Percentiles rank a stretch among this genome's conserved stretches.
These are phyloP conservation scores for Sinohyriopsis cumingii DNA, from an alignment of 2,888 invertebrate species.

Conservation along the genomic window DNA sequence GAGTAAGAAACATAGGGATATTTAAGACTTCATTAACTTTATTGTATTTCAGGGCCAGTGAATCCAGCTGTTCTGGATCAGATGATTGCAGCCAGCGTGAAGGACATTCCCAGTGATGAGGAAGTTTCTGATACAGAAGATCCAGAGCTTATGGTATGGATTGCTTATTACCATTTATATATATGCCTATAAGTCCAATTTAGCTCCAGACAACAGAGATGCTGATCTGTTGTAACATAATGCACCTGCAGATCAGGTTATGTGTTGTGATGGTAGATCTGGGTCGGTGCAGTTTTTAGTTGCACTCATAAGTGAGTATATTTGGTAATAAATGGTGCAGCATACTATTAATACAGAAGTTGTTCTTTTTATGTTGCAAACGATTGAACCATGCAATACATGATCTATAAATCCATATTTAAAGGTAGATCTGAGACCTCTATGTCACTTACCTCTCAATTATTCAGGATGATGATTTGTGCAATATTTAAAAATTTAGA, in stretches of 20 bases:
- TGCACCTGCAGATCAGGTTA: not conserved
- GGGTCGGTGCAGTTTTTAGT: not conserved
- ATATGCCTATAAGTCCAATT: not conserved
- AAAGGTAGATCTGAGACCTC: too few species aligned
- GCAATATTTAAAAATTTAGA: too few species aligned
- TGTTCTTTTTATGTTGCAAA: too few species aligned
- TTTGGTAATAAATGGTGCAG: too few species aligned
- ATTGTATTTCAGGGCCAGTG: slow-evolving; percentile 31
- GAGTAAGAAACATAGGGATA: too few species aligned
- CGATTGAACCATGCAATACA: too few species aligned
- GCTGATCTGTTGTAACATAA: not conserved
- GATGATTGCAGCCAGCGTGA: slow-evolving; percentile 82
- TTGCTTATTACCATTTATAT: not conserved
- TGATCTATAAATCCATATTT: too few species aligned
- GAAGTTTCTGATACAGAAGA: slow-evolving; percentile 83
- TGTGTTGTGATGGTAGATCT: not conserved
- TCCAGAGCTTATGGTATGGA: slow-evolving; percentile 79
- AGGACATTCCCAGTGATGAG: slow-evolving; percentile 84
- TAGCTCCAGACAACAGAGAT: not conserved
- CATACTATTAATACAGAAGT: too few species aligned
- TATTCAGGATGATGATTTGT: too few species aligned
- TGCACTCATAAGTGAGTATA: not conserved
- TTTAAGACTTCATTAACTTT: not conserved
- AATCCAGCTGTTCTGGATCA: slow-evolving; percentile 52
- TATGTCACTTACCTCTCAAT: too few species aligned